A percentile compares a stretch with the other conserved stretches of the same genome.
Evolutionary conservation across 23 tunicate species (phyloP).

Genomic region (Trididemnum miniatum): DNA sequence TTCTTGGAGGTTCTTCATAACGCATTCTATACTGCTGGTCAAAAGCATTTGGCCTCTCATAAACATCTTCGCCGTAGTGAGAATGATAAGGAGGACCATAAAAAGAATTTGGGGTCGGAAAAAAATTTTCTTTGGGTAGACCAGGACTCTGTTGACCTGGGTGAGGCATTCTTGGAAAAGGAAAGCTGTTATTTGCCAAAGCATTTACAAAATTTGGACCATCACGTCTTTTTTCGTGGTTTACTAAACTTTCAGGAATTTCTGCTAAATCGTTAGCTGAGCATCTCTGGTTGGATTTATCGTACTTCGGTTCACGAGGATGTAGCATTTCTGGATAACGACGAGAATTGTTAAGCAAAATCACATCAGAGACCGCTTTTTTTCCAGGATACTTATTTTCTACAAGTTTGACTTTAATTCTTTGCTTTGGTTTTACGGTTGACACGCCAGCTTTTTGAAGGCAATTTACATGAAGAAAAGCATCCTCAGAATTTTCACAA

Average conservation of each 20-base stretch:
- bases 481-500: slow-evolving; percentile 27
- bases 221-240: background rate
- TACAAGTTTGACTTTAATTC: slow-evolving; percentile 22
- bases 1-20: too few relatives aligned
- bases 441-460: slow-evolving; percentile 21
- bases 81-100: too few relatives aligned
- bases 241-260: background rate
- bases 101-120: too few relatives aligned
- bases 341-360: background rate
- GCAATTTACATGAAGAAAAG: slow-evolving; percentile 40
- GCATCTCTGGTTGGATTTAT: background rate
- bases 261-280: background rate
- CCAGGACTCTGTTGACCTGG: too few relatives aligned
- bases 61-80: too few relatives aligned
- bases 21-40: too few relatives aligned
- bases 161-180: background rate
- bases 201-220: background rate
- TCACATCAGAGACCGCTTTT: background rate
- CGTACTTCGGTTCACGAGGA: background rate
- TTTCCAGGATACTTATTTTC: slow-evolving; percentile 25
- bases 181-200: background rate
- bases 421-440: slow-evolving; percentile 2
- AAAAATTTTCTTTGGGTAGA: too few relatives aligned
- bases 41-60: too few relatives aligned
- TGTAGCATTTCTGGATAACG: background rate